These are phyloP conservation scores for Leptinotarsa haldemani DNA, from an alignment of 2,888 invertebrate species.

Conservation along the genomic window DNA sequence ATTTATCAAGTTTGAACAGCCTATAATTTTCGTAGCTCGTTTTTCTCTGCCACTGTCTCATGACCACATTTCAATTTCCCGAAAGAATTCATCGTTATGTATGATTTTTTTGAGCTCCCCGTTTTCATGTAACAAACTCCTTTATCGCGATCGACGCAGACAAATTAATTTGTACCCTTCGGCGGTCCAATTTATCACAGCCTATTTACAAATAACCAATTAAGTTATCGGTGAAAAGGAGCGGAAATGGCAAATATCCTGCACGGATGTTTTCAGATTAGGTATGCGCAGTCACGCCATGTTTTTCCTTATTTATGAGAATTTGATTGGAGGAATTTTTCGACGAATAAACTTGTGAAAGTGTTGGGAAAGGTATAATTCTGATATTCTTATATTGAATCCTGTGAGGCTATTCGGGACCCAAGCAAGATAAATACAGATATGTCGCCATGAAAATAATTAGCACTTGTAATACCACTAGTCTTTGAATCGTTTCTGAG, in stretches of 20 bases:
- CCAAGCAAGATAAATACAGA: neutral
- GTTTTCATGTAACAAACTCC: neutral
- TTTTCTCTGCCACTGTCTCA: neutral
- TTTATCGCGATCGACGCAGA: conserved; percentile 35
- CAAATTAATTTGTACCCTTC: conserved; percentile 51
- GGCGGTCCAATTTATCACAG: conserved; percentile 50
- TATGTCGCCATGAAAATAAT: neutral
- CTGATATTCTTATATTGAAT: neutral
- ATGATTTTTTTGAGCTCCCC: neutral
- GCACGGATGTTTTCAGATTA: conserved; percentile 40
- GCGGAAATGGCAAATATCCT: conserved; percentile 43
- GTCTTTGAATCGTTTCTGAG: no score
- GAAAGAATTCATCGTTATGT: neutral
- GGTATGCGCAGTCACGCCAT: conserved; percentile 44
- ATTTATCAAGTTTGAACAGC: neutral
- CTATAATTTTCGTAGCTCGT: neutral
- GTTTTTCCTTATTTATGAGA: conserved; percentile 41
- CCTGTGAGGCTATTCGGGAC: neutral
- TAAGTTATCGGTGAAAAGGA: conserved; percentile 49
- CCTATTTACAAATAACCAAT: conserved; percentile 52
- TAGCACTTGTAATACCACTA: no score
- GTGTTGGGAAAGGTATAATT: neutral
- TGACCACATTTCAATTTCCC: neutral
- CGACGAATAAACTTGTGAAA: neutral
- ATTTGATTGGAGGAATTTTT: conserved; percentile 2